Evolutionary conservation across 1,140 invertebrate species (phyloP).

Genomic region (Micrasema longulum): DNA sequence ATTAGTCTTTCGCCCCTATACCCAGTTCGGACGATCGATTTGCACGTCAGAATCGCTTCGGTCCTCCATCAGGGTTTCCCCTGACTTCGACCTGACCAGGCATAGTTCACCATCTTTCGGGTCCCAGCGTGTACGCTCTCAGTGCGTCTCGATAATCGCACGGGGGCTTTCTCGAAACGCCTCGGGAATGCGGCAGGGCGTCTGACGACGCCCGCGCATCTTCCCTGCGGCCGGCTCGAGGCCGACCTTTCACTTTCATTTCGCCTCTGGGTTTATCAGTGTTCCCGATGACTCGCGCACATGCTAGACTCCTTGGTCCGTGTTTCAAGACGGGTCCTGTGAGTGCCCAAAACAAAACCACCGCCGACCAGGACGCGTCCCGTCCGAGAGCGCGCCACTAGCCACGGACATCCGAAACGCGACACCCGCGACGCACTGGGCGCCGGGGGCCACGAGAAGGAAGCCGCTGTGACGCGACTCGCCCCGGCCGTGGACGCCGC

Average conservation of each 20-base stretch:
- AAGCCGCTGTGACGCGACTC: conserved; percentile 58
- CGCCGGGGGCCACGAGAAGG: conserved; percentile 57
- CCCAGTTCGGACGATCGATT: conserved; percentile 91
- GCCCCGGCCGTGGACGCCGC: conserved; percentile 33
- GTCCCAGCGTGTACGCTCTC: conserved; percentile 81
- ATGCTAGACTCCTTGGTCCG: conserved; percentile 92
- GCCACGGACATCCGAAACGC: conserved; percentile 38
- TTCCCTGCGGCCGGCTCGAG: conserved; percentile 61
- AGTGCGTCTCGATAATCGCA: conserved; percentile 69
- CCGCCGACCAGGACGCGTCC: conserved; percentile 66
- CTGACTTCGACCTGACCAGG: conserved; percentile 88
- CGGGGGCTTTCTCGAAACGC: conserved; percentile 64
- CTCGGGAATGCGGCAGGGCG: conserved; percentile 68
- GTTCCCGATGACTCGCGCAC: conserved; percentile 78
- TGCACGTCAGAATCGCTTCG: conserved; percentile 91
- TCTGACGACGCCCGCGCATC: conserved; percentile 61
- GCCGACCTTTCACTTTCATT: conserved; percentile 75
- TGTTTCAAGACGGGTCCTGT: conserved; percentile 93
- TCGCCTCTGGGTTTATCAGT: conserved; percentile 51
- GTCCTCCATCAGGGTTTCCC: conserved; percentile 90
- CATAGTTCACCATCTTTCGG: conserved; percentile 94
- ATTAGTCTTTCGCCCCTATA: conserved; percentile 95
- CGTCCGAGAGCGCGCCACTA: conserved; percentile 63
- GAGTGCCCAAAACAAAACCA: conserved; percentile 72
- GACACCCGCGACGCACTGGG: conserved; percentile 58